These are phyloP conservation scores for Chaetoderma sp. DNA, from an alignment of 2,888 invertebrate species.

Conservation along the genomic window DNA sequence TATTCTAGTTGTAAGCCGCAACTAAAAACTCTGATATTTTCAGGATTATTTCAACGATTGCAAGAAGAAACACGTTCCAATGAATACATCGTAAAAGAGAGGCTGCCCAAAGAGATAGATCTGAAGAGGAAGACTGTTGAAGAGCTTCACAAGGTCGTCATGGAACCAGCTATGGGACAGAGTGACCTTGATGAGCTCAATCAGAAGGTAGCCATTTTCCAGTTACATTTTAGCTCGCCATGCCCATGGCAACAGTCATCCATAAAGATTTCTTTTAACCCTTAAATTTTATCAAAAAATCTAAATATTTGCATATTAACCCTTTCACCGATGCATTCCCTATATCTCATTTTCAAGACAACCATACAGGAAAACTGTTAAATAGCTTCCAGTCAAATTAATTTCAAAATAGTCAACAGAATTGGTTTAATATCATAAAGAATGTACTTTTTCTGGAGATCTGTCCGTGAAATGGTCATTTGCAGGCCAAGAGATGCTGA, in stretches of 20 bases:
- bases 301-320: no score
- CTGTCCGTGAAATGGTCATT: no score
- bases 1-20: no score
- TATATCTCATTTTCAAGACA: no score
- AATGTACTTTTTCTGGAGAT: no score
- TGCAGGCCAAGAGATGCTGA: no score
- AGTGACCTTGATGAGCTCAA: slow-evolving; percentile 77
- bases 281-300: neutral
- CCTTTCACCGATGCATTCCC: no score
- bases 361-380: no score
- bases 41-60: slow-evolving; percentile 78
- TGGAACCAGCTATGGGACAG: slow-evolving; percentile 77
- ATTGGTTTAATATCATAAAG: no score
- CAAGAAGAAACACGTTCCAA: slow-evolving; percentile 84
- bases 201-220: slow-evolving; percentile 72
- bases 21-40: neutral
- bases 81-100: slow-evolving; percentile 81
- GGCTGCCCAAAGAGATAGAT: slow-evolving; percentile 81
- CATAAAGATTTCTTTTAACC: neutral
- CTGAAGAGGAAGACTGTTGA: slow-evolving; percentile 77
- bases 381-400: no score
- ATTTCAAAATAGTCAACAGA: no score
- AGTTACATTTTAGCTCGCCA: neutral
- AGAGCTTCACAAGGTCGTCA: slow-evolving; percentile 78
- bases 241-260: neutral